Evolutionary conservation across 2,888 invertebrate species (phyloP).

Genomic region (Marronus borbonicus): DNA sequence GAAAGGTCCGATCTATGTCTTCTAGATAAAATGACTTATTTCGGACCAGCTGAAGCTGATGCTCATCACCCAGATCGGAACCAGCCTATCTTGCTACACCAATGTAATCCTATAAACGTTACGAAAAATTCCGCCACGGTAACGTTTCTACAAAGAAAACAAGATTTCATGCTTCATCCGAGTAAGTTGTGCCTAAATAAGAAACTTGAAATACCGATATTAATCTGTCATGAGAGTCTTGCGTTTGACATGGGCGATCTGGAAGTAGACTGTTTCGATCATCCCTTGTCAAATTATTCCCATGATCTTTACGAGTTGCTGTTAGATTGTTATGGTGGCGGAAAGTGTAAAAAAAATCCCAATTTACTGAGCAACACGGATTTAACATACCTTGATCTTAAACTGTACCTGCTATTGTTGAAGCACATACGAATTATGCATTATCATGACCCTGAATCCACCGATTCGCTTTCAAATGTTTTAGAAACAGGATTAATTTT

Average conservation of each 20-base stretch:
- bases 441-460: background rate
- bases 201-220: constrained; percentile 5
- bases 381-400: constrained; percentile 12
- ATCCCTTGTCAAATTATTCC: constrained; percentile 9
- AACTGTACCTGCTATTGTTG: background rate
- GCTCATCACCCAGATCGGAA: background rate
- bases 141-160: background rate
- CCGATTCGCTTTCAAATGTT: background rate
- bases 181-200: constrained; percentile 1
- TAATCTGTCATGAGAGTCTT: constrained; percentile 7
- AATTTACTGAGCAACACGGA: background rate
- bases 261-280: constrained; percentile 8
- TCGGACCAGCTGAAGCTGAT: background rate
- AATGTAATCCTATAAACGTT: background rate
- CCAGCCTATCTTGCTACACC: background rate
- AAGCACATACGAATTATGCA: background rate
- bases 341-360: background rate
- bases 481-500: constrained; percentile 21
- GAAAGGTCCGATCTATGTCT: constrained; percentile 13
- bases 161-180: constrained; percentile 12
- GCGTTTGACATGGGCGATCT: constrained; percentile 1
- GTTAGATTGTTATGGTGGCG: background rate
- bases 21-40: constrained; percentile 13
- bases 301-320: background rate
- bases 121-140: background rate